Conservation (phyloP, 2,797 vertebrate species). For the Acanthurus lineatus region DNA sequence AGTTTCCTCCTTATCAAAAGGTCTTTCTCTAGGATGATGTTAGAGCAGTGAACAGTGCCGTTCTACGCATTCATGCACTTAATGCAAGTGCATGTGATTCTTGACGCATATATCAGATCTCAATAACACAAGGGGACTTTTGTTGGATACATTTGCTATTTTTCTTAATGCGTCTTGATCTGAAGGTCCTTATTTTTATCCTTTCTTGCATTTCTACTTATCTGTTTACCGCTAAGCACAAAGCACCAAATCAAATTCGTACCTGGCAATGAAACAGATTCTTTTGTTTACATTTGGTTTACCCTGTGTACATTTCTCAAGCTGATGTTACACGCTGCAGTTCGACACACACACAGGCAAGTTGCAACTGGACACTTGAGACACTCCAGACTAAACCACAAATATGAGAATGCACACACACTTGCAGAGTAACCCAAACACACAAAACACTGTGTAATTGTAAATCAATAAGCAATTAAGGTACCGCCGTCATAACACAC, state of each 20-base stretch:
- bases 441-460: conserved; percentile 70
- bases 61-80: neutral
- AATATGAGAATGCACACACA: conserved; percentile 18
- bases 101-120: neutral
- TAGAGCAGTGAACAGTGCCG: neutral
- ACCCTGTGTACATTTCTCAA: conserved; percentile 7
- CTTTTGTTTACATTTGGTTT: neutral
- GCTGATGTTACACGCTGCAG: conserved; percentile 21
- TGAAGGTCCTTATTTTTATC: no score
- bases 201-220: no score
- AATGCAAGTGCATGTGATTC: neutral
- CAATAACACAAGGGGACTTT: neutral
- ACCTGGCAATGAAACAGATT: no score
- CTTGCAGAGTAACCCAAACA: conserved; percentile 43
- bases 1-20: no score
- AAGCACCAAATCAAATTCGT: no score
- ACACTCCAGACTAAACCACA: conserved; percentile 37
- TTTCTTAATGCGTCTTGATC: no score
- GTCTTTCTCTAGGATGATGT: neutral
- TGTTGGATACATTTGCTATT: no score
- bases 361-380: conserved; percentile 42
- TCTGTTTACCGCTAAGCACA: no score
- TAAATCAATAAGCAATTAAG: conserved; percentile 83
- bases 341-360: conserved; percentile 9
- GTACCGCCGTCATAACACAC: conserved; percentile 67